phyloP scores from a whole-genome alignment of 2,113 vertebrate genomes.

The Burhinus oedicnemus region DNA sequence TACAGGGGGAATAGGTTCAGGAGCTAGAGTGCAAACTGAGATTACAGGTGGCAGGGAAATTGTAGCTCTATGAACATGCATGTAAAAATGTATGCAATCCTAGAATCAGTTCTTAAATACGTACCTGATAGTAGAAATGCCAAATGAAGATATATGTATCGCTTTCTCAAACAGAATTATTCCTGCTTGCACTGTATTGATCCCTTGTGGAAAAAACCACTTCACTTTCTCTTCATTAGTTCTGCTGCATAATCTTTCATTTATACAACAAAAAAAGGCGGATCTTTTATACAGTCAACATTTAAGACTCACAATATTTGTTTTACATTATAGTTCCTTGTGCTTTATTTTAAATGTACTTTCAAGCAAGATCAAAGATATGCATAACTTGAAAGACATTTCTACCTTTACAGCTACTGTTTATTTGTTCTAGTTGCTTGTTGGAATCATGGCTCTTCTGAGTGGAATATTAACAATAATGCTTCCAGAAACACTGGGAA shows the following conservation, averaged over 20 bases:
- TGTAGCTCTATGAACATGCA: neutral
- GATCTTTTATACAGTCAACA: neutral
- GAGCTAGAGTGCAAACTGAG: neutral
- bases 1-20: neutral
- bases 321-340: neutral
- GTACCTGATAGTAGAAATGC: neutral
- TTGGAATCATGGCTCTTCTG: slow-evolving; percentile 87
- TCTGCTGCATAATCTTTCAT: neutral
- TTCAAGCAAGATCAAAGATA: neutral
- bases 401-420: slow-evolving; percentile 12
- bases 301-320: neutral
- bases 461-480: slow-evolving; percentile 84
- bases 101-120: neutral
- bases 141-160: neutral
- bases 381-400: neutral
- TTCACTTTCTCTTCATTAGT: neutral
- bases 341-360: neutral
- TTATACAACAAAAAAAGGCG: neutral
- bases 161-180: neutral
- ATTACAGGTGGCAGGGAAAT: neutral
- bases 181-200: neutral
- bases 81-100: neutral
- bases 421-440: slow-evolving; percentile 81
- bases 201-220: neutral
- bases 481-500: slow-evolving; percentile 89